These are phyloP conservation scores for Artibeus lituratus DNA, from an alignment of 2,797 vertebrate genomes.

Conservation along the genomic window DNA sequence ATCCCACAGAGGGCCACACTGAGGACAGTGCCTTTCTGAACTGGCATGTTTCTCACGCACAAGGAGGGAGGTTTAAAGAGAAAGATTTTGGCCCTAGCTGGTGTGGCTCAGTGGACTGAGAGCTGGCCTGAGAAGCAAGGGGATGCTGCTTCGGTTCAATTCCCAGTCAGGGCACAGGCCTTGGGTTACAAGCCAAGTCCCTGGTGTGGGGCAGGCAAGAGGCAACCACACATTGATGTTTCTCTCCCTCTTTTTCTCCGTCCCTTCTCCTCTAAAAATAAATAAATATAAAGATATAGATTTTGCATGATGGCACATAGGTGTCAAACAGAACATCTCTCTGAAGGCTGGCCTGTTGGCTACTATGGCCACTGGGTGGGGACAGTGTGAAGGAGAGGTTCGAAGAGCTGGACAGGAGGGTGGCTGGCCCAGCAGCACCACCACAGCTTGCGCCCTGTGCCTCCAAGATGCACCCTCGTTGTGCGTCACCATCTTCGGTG, in stretches of 20 bases:
- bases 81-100: too few relatives aligned
- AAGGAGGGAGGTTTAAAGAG: background rate
- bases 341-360: background rate
- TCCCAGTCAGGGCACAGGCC: too few relatives aligned
- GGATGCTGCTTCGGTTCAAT: too few relatives aligned
- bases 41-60: accelerated
- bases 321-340: accelerated
- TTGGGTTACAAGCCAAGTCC: too few relatives aligned
- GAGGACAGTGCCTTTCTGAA: background rate
- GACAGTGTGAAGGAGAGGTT: background rate
- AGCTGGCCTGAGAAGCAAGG: too few relatives aligned
- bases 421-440: background rate
- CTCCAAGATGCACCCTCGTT: accelerated
- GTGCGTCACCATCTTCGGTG: background rate
- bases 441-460: accelerated
- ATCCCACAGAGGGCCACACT: background rate
- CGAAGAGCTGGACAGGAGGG: accelerated
- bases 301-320: accelerated
- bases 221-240: too few relatives aligned
- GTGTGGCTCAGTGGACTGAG: too few relatives aligned
- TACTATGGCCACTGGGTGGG: accelerated
- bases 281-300: too few relatives aligned
- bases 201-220: too few relatives aligned
- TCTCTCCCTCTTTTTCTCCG: too few relatives aligned
- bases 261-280: too few relatives aligned